A percentile compares a stretch with the other conserved stretches of the same genome.
These are phyloP conservation scores for Volucella zonaria DNA, from an alignment of 2,888 invertebrate genomes.

Conservation along the genomic window DNA sequence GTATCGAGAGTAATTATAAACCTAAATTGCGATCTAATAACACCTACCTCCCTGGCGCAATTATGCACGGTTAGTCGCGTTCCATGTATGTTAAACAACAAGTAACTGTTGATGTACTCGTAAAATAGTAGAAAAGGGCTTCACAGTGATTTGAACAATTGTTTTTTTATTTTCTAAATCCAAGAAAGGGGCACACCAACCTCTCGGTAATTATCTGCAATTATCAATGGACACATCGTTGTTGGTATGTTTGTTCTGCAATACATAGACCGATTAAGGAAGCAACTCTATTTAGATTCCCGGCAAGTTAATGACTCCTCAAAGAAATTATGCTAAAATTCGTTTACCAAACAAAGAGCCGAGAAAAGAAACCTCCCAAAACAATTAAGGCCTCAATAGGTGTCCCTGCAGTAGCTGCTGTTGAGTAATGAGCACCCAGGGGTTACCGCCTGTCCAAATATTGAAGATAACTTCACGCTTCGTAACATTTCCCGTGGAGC, in stretches of 20 bases:
- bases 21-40: slow-evolving; percentile 43
- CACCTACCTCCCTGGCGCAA: not conserved
- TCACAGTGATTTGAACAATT: not conserved
- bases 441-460: not conserved
- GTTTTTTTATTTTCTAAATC: not conserved
- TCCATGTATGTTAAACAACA: not conserved
- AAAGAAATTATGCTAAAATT: not conserved
- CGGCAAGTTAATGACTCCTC: slow-evolving; percentile 40
- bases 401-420: slow-evolving; percentile 16
- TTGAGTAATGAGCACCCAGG: not conserved
- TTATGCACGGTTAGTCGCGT: slow-evolving; percentile 12
- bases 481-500: slow-evolving; percentile 40
- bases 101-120: not conserved
- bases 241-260: not conserved
- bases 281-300: slow-evolving; percentile 40
- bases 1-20: slow-evolving; percentile 23
- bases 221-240: slow-evolving; percentile 15
- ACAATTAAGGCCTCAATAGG: slow-evolving; percentile 47
- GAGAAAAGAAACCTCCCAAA: slow-evolving; percentile 20
- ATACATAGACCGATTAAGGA: slow-evolving; percentile 17
- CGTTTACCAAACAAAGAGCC: slow-evolving; percentile 10
- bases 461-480: slow-evolving; percentile 54
- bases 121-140: slow-evolving; percentile 20
- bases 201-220: slow-evolving; percentile 31
- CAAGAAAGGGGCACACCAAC: not conserved